A percentile compares a stretch with the other conserved stretches of the same genome.
phyloP scores from a whole-genome alignment of 2,113 vertebrate genomes.

The Dicaeum eximium region DNA sequence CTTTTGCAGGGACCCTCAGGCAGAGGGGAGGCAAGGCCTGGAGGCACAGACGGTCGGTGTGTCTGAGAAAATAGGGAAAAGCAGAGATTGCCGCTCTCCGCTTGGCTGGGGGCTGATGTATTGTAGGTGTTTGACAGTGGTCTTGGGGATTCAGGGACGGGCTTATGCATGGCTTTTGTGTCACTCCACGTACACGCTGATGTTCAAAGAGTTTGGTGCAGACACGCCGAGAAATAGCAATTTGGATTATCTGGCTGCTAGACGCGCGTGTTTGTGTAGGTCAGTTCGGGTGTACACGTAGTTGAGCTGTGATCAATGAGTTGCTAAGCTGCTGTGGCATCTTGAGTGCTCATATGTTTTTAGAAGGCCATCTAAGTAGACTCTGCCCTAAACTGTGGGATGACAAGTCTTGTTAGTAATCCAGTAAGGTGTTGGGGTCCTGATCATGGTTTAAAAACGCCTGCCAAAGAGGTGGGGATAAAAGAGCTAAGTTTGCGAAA shows the following conservation, averaged over 20 bases:
- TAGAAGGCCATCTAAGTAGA: not conserved
- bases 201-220: not conserved
- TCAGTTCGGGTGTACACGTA: not conserved
- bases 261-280: not conserved
- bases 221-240: accelerated
- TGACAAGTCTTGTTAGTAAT: not conserved
- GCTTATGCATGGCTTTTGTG: not conserved
- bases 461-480: not conserved
- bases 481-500: not conserved
- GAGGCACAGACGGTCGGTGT: accelerated
- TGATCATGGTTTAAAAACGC: not conserved
- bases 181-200: accelerated
- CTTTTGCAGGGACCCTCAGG: not conserved
- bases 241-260: not conserved
- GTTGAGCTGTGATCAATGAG: not conserved
- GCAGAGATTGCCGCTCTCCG: not conserved
- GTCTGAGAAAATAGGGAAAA: not conserved
- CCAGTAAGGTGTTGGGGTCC: not conserved
- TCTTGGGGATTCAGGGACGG: not conserved
- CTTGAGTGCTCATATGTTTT: not conserved
- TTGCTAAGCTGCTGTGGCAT: not conserved
- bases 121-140: not conserved
- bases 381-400: not conserved
- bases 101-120: not conserved
- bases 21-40: not conserved